Evolutionary conservation across 1,140 invertebrate species (phyloP), one percentile per base, ranked within the genome.

Genomic region (Diorhabda carinulata): DNA sequence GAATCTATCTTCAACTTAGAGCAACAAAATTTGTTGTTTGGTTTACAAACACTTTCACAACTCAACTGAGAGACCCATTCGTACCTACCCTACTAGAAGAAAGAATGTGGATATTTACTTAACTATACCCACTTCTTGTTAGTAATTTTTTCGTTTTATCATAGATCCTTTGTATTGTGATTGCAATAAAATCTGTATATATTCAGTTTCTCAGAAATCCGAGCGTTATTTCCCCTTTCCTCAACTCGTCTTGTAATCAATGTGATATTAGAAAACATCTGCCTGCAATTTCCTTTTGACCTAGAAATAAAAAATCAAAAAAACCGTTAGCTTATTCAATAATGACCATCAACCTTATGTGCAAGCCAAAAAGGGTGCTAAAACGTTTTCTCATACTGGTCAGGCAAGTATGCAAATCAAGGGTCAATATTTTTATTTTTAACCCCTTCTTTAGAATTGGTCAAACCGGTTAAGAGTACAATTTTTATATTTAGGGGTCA

Each of bases 401-500:
- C 65, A 67, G 65, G 65, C 65, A 3, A 67, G 65, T 67, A 67
- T 67, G 65, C 65, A 67, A 67, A 67, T 67, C 25, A 67, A 41
- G 65, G 65, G 65, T 67, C 65, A 67, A 67, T 60, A 67, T 67
- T 67, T 67, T 67, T 59, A 67, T 43, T 58, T 44, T 41, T 60
- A 57, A 67, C 56, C 65, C 65, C 65, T 67, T 67, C 52, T 60
- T 67, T 60, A 67, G 65, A 47, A 45, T 67, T 60, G 65, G 65
- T 67, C 65, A 67, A 67, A 67, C 65, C 65, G 65, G 65, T 67
- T 67, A 60, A 67, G 58, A 67, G 63, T 56, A n/a, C 47, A 25
- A 67, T 67, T 67, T 67, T 67, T 67, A 67, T 67, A 60, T 67
- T 67, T 67, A 59, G 57, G 65, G 65, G 65, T 67, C 65, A 67